phyloP scores from a whole-genome alignment of 2,113 vertebrate species.

The Irena cyanogastra region DNA sequence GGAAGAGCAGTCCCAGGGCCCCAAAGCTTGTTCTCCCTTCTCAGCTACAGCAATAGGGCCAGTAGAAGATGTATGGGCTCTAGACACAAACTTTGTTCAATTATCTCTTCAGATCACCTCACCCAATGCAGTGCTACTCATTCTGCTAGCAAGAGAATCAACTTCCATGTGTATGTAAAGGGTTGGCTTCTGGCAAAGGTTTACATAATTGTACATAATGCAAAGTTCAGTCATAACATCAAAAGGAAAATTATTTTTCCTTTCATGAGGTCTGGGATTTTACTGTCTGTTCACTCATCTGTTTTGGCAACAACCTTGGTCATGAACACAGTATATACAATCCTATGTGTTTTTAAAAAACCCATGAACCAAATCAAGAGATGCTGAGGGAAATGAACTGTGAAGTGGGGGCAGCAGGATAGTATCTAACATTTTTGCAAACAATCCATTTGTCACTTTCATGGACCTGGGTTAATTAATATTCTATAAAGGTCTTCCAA shows the following conservation, averaged over 20 bases:
- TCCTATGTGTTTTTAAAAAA: background rate
- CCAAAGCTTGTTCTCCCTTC: background rate
- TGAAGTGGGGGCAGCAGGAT: background rate
- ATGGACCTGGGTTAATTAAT: constrained; percentile 66
- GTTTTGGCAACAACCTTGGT: background rate
- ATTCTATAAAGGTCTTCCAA: constrained; percentile 74
- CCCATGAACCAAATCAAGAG: background rate
- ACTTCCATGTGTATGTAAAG: background rate
- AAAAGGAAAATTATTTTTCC: constrained; percentile 33
- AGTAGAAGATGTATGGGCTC: background rate
- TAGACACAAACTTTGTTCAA: background rate
- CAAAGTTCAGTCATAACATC: background rate
- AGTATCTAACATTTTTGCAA: constrained; percentile 27
- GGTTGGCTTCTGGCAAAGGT: background rate
- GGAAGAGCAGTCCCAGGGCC: background rate
- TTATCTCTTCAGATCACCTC: background rate
- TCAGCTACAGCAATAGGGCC: background rate
- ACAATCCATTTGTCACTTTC: constrained; percentile 59
- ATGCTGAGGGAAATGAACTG: background rate
- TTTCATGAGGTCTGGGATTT: background rate
- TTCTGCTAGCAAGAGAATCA: background rate
- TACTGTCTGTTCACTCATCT: background rate
- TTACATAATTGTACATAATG: background rate
- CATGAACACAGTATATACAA: background rate
- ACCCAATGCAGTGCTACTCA: background rate